Evolutionary conservation across 2,113 vertebrate genomes (phyloP).

Genomic region (Polyodon spathula): DNA sequence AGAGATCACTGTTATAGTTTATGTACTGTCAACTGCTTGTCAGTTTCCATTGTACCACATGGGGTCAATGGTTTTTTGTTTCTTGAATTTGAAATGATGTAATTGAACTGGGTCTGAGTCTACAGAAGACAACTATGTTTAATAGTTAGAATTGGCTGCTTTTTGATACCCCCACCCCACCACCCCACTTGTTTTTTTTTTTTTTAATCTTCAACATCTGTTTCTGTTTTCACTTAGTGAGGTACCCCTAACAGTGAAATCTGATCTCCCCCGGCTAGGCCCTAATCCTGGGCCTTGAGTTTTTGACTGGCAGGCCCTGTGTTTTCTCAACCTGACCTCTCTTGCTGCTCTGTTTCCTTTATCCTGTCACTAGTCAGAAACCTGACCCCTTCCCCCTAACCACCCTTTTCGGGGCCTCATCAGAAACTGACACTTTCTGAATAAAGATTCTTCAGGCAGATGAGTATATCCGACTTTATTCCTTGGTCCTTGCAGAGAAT

Average conservation of each 20-base stretch:
- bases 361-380: slow-evolving; percentile 21
- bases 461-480: slow-evolving; percentile 5
- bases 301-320: slow-evolving; percentile 34
- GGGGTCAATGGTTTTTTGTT: neutral
- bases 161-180: neutral
- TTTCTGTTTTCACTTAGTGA: slow-evolving; percentile 30
- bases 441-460: slow-evolving; percentile 10
- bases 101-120: neutral
- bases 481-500: neutral
- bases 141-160: neutral
- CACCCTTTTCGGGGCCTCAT: neutral
- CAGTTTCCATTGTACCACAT: neutral
- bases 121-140: neutral
- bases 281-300: slow-evolving; percentile 25
- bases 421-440: slow-evolving; percentile 16
- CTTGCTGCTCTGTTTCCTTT: slow-evolving; percentile 32
- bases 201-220: slow-evolving; percentile 26
- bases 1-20: too few species aligned
- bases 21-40: too few species aligned
- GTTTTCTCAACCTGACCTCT: slow-evolving; percentile 33
- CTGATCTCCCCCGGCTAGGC: slow-evolving; percentile 19
- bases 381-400: neutral
- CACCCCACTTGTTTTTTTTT: neutral
- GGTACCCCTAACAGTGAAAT: slow-evolving; percentile 30
- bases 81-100: neutral